Conservation (phyloP, 1,140 invertebrate species). For the Musca vetustissima region DNA sequence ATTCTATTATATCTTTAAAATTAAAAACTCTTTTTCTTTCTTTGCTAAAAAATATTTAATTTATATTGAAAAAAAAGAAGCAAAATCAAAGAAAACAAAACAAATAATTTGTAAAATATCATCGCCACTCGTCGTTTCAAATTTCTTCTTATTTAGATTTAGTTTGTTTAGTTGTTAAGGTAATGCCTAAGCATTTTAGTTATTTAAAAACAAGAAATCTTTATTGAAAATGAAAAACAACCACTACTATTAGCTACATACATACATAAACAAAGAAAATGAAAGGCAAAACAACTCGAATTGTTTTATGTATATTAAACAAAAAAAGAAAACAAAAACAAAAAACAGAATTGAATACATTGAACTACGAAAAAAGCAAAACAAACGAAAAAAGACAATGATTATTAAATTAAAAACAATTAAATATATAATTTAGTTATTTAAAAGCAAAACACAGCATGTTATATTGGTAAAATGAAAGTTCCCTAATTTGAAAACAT, state of each 20-base stretch:
- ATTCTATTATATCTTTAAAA: not conserved
- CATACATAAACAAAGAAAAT: not conserved
- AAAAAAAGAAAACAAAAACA: slow-evolving; percentile 32
- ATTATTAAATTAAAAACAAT: slow-evolving; percentile 18
- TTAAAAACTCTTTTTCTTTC: too few relatives aligned
- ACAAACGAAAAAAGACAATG: slow-evolving; percentile 24
- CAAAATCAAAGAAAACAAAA: not conserved
- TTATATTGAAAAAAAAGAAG: not conserved
- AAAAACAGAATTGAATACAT: slow-evolving; percentile 23
- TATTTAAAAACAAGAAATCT: not conserved
- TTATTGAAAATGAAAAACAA: not conserved
- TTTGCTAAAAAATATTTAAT: slow-evolving; percentile 1
- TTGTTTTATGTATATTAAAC: slow-evolving; percentile 42
- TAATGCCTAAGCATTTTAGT: slow-evolving; percentile 19
- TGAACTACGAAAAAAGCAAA: slow-evolving; percentile 32
- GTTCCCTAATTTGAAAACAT: slow-evolving; percentile 1
- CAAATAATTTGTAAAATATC: not conserved
- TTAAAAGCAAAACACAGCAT: not conserved
- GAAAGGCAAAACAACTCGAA: slow-evolving; percentile 31
- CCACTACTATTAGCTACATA: slow-evolving; percentile 14
- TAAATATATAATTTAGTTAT: slow-evolving; percentile 4
- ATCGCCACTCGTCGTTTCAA: not conserved
- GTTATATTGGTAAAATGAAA: not conserved
- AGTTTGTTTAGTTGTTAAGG: slow-evolving; percentile 9
- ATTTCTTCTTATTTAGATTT: slow-evolving; percentile 5